Evolutionary conservation across 2,113 vertebrate genomes (phyloP).

Genomic region (Plotosus lineatus): DNA sequence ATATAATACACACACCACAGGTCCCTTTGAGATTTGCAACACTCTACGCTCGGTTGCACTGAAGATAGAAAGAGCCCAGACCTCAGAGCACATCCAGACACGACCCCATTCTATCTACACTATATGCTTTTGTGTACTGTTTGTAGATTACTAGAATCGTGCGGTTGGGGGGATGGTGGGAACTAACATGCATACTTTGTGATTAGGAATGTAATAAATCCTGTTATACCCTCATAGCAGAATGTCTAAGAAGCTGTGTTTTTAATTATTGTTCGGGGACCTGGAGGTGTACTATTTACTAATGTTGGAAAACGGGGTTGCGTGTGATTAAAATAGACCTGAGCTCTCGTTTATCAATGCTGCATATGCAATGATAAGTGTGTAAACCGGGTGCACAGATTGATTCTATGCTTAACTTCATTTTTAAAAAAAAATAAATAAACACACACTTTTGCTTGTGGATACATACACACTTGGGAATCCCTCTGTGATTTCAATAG

Average conservation of each 20-base stretch:
- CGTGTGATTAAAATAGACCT: conserved; percentile 18
- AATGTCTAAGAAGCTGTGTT: conserved; percentile 65
- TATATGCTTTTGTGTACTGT: conserved; percentile 17
- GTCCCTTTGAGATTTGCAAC: conserved; percentile 22
- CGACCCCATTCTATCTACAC: background rate
- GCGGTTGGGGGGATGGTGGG: background rate
- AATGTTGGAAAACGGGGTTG: conserved; percentile 51
- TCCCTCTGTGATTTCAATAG: too few species aligned
- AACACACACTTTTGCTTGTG: background rate
- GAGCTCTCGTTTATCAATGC: background rate
- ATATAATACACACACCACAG: conserved; percentile 22
- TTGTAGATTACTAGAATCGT: conserved; percentile 22
- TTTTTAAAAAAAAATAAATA: background rate
- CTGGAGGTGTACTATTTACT: conserved; percentile 52
- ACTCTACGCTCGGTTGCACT: conserved; percentile 10
- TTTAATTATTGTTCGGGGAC: conserved; percentile 63
- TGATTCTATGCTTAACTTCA: background rate
- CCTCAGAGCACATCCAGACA: background rate
- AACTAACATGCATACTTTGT: conserved; percentile 52
- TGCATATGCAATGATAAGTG: background rate
- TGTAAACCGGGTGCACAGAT: background rate
- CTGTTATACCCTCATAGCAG: conserved; percentile 70
- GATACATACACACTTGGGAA: background rate
- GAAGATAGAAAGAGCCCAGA: conserved; percentile 23
- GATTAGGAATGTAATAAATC: conserved; percentile 75